phyloP scores from a whole-genome alignment of 2,888 invertebrate genomes.

The Machimus rusticus region DNA sequence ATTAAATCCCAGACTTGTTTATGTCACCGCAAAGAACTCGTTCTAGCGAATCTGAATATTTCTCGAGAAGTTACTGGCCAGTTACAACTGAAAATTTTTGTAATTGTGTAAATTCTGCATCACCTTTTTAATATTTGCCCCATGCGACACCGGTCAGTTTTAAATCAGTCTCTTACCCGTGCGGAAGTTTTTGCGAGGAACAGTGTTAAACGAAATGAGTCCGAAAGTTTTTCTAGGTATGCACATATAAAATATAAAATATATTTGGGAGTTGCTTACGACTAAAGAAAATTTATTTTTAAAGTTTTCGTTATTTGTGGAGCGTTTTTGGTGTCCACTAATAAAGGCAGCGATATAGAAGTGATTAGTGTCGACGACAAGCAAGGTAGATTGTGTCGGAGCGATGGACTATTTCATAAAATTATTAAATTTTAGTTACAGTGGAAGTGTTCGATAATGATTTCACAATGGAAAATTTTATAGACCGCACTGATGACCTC shows the following conservation, averaged over 20 bases:
- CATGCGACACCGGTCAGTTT: neutral
- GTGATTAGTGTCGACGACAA: conserved; percentile 7
- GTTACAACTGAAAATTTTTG: neutral
- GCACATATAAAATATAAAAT: neutral
- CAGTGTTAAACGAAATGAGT: neutral
- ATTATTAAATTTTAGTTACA: neutral
- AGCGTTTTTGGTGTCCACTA: neutral
- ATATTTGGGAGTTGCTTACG: neutral
- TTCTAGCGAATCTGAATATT: conserved; percentile 19
- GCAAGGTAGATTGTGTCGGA: neutral
- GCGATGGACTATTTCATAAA: neutral
- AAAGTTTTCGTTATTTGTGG: neutral
- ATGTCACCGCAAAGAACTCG: neutral
- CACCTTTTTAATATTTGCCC: neutral
- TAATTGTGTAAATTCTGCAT: conserved; percentile 22
- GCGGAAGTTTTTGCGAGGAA: neutral
- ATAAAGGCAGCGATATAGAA: neutral
- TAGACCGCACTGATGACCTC: neutral
- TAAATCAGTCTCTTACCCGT: neutral
- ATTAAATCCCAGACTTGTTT: conserved; percentile 17
- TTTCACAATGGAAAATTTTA: conserved; percentile 9
- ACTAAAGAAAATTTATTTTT: neutral
- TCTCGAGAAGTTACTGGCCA: conserved; percentile 7
- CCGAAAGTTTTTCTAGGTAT: neutral
- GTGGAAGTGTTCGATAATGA: neutral